These are phyloP conservation scores for Monomorium pharaonis DNA, from an alignment of 1,140 invertebrate genomes.

Conservation along the genomic window DNA sequence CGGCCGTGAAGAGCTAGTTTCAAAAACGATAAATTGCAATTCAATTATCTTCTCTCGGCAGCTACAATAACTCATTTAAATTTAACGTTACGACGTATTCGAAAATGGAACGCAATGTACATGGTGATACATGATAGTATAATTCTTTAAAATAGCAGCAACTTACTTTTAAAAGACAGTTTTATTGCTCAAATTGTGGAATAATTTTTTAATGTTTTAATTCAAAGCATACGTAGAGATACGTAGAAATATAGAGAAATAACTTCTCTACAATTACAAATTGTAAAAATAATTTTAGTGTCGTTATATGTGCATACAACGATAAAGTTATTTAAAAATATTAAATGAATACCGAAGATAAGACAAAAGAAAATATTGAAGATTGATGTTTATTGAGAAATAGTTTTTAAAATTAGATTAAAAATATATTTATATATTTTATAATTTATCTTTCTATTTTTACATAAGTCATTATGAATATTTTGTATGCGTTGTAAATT, in stretches of 20 bases:
- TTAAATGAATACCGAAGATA: not conserved
- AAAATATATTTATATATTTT: not conserved
- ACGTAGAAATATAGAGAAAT: not conserved
- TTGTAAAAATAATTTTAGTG: not conserved
- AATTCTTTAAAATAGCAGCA: not conserved
- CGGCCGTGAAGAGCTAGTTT: not conserved
- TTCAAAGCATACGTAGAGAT: not conserved
- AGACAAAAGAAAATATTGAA: not conserved
- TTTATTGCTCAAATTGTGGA: not conserved
- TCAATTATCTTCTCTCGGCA: conserved; percentile 21
- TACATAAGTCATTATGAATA: not conserved
- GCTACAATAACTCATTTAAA: not conserved
- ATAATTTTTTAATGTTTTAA: not conserved
- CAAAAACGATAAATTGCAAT: conserved; percentile 13
- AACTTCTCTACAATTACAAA: not conserved
- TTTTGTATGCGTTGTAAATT: not conserved
- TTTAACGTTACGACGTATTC: not conserved
- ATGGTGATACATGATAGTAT: not conserved
- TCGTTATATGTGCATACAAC: not conserved
- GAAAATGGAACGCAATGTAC: not conserved
- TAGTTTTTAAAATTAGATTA: not conserved
- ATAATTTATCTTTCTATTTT: not conserved
- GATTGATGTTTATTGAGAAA: not conserved
- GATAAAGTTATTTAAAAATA: not conserved
- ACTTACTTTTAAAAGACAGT: not conserved